These are phyloP conservation scores for Caenorhabditis sulstoni DNA, from an alignment of 2,888 invertebrate species.

Conservation along the genomic window DNA sequence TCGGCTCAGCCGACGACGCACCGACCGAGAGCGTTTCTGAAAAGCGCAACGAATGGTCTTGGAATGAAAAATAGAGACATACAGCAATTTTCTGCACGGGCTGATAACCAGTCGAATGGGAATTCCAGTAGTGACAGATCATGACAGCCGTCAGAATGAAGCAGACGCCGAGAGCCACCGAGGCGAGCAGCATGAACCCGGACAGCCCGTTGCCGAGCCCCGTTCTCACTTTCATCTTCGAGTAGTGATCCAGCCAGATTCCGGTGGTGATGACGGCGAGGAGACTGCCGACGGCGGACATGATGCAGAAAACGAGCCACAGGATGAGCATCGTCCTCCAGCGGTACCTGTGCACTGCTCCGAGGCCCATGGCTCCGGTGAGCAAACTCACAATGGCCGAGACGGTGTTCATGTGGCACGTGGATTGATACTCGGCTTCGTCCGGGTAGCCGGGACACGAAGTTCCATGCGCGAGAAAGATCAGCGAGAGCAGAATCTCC, in stretches of 20 bases:
- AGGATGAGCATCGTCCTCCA: conserved; percentile 78
- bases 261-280: conserved; percentile 78
- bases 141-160: conserved; percentile 79
- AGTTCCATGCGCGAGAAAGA: conserved; percentile 72
- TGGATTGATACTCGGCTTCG: conserved; percentile 76
- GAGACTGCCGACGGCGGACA: conserved; percentile 77
- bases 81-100: conserved; percentile 77
- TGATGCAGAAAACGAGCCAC: conserved; percentile 78
- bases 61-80: conserved; percentile 14
- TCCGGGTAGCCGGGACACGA: conserved; percentile 68
- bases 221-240: conserved; percentile 77
- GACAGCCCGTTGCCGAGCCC: conserved; percentile 77
- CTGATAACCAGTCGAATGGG: conserved; percentile 77
- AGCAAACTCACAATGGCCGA: conserved; percentile 77
- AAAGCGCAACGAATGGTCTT: conserved; percentile 8
- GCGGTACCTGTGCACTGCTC: conserved; percentile 78
- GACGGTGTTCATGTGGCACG: conserved; percentile 79
- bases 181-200: conserved; percentile 77
- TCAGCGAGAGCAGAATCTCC: conserved; percentile 74
- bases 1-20: conserved; percentile 71
- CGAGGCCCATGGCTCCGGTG: conserved; percentile 78
- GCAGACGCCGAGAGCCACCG: conserved; percentile 77
- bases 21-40: conserved; percentile 72
- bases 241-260: conserved; percentile 79
- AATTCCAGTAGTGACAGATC: conserved; percentile 80